These are phyloP conservation scores for Crossoptilon crossoptilon DNA, from an alignment of 2,797 vertebrate species.

Conservation along the genomic window DNA sequence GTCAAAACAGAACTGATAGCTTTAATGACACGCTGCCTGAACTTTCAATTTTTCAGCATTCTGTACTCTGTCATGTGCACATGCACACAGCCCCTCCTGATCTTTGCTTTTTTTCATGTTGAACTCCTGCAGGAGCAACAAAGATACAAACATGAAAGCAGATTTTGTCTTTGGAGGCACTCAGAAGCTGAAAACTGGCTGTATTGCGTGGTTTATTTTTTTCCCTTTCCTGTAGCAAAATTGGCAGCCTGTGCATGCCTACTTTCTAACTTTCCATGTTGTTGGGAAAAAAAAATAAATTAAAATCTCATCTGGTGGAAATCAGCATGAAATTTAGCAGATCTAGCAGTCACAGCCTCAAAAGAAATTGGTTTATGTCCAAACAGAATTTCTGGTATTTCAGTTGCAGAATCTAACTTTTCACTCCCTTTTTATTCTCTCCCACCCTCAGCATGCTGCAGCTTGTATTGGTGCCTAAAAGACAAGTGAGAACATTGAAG, in stretches of 20 bases:
- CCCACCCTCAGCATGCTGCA: conserved; percentile 32
- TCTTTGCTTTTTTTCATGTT: background rate
- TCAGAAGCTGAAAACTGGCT: background rate
- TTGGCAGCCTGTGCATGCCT: background rate
- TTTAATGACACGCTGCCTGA: background rate
- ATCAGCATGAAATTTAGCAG: conserved; percentile 44
- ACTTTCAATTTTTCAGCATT: background rate
- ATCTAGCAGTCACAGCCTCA: conserved; percentile 12
- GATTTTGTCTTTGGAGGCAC: background rate
- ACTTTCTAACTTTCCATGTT: background rate
- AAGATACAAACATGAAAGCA: background rate
- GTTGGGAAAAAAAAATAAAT: background rate
- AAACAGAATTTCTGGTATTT: conserved; percentile 28
- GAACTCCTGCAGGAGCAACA: background rate
- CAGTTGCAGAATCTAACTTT: conserved; percentile 33
- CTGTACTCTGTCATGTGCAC: background rate
- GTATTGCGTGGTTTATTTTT: background rate
- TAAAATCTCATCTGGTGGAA: background rate
- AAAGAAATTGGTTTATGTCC: conserved; percentile 42
- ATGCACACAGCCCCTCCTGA: background rate
- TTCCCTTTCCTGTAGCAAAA: background rate
- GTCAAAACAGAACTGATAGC: background rate
- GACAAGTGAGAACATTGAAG: background rate
- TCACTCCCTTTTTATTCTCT: conserved; percentile 5
- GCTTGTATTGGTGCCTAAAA: conserved; percentile 39